Evolutionary conservation across 1,140 invertebrate species (phyloP), one percentile per base, ranked within the genome.

Genomic region (Neotoxoptera formosana): DNA sequence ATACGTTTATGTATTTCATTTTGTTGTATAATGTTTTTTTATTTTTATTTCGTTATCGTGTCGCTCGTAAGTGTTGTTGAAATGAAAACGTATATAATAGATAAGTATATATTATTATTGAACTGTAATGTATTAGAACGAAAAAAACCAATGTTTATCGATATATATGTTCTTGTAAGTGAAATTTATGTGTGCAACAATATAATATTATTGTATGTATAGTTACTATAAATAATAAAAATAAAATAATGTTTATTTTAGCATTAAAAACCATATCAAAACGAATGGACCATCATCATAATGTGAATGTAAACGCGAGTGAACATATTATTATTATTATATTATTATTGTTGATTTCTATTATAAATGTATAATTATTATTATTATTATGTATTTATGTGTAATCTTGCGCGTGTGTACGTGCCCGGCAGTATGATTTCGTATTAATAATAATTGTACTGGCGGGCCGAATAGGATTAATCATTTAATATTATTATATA

Each of bases 221-320:
- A 88, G 30, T 87, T 53, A 34, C 34, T 88, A n/a, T n/a, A 53
- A 51, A 88, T 53, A 34, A 34, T 36, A 34, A 81, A n/a, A 67
- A 9, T 2, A 25, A 34, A n/a, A 81, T 21, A 83, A 36, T 81
- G 11, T 67, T 67, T 67, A 67, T 67, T 7, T 41, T 4, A 41
- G 41, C 36, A 45, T 84, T 83, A 36, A 17, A 88, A 88, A 51
- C 87, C 87, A 51, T 88, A 88, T 88, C 87, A 88, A 87, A 88
- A 51, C 87, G 87, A 53, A 51, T 53, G 87, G 48, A 88, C 87
- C 87, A 53, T 53, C 34, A 8, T 34, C 87, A 53, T 53, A 21
- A 8, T 34, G 87, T 56, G 48, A 30, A 9, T 89, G 87, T 53
- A 30, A 76, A n/a, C 60, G n/a, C 17, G 60, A 76, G 60, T 34